Evolutionary conservation across 2,888 invertebrate genomes (phyloP).

Genomic region (Cheilosia grossa): DNA sequence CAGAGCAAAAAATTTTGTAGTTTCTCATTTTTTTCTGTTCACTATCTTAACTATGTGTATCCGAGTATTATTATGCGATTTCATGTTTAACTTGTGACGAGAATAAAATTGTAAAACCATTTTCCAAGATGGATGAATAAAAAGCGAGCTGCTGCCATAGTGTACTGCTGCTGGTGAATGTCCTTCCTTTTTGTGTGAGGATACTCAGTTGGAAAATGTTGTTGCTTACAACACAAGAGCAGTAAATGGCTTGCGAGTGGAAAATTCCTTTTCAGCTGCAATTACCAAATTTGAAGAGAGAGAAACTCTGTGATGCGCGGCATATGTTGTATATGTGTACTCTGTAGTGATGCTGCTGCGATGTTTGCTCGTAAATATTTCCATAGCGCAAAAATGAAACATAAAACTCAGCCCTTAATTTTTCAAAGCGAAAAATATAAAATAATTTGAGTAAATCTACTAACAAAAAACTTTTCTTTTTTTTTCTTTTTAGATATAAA

Average conservation of each 20-base stretch:
- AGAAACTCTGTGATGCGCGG: conserved; percentile 40
- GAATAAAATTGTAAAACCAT: conserved; percentile 73
- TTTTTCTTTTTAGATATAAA: conserved; percentile 10
- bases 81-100: conserved; percentile 74
- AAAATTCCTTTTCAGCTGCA: conserved; percentile 68
- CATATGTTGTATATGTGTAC: conserved; percentile 43
- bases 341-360: neutral
- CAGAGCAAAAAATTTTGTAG: conserved; percentile 31
- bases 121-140: conserved; percentile 70
- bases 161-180: conserved; percentile 39
- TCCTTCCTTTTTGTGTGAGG: conserved; percentile 53
- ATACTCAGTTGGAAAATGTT: conserved; percentile 59
- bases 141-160: conserved; percentile 22
- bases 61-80: conserved; percentile 72
- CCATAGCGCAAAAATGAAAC: conserved; percentile 58
- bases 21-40: conserved; percentile 15
- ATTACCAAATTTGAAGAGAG: conserved; percentile 68
- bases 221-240: conserved; percentile 50
- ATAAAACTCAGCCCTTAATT: conserved; percentile 57
- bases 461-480: conserved; percentile 17
- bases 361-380: conserved; percentile 70
- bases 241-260: conserved; percentile 64
- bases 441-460: conserved; percentile 60
- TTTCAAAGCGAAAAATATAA: conserved; percentile 46
- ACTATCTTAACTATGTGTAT: conserved; percentile 60